Percentiles rank a stretch among this genome's conserved stretches.
Conservation (phyloP, 1,140 invertebrate genomes). For the Ephestia elutella region DNA sequence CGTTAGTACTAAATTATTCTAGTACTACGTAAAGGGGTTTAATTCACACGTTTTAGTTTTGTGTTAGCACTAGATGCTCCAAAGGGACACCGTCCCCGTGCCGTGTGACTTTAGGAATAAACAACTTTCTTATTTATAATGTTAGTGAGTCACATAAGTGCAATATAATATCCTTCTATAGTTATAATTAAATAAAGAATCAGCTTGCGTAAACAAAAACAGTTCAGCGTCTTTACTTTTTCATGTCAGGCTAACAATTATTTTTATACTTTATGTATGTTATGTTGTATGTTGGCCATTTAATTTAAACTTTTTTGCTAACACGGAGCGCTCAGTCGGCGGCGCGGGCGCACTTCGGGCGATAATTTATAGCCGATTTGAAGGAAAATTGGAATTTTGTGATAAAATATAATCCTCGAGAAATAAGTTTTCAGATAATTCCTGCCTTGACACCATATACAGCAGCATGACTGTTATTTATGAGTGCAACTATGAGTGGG, state of each 20-base stretch:
- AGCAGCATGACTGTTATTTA: neutral
- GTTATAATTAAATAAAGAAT: too few species aligned
- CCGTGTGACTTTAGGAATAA: too few species aligned
- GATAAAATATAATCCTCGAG: constrained; percentile 39
- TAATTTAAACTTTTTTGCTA: constrained; percentile 37
- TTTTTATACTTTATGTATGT: constrained; percentile 25
- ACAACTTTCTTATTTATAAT: too few species aligned
- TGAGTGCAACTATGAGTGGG: neutral
- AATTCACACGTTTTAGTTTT: too few species aligned
- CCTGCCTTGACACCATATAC: neutral
- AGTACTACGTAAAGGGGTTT: too few species aligned
- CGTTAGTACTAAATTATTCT: too few species aligned
- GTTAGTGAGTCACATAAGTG: too few species aligned
- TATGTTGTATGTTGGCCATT: constrained; percentile 16
- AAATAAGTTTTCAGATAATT: constrained; percentile 2
- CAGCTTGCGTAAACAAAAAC: too few species aligned
- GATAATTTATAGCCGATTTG: constrained; percentile 52
- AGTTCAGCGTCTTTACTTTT: neutral
- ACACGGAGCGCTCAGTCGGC: constrained; percentile 37
- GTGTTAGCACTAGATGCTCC: too few species aligned
- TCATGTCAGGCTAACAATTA: constrained; percentile 33
- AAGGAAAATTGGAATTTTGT: constrained; percentile 52
- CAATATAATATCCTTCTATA: too few species aligned
- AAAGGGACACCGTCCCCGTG: too few species aligned
- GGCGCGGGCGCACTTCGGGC: constrained; percentile 42